Conservation (phyloP, 2,797 vertebrate genomes). For the Microctenopoma stevenorrisi region DNA sequence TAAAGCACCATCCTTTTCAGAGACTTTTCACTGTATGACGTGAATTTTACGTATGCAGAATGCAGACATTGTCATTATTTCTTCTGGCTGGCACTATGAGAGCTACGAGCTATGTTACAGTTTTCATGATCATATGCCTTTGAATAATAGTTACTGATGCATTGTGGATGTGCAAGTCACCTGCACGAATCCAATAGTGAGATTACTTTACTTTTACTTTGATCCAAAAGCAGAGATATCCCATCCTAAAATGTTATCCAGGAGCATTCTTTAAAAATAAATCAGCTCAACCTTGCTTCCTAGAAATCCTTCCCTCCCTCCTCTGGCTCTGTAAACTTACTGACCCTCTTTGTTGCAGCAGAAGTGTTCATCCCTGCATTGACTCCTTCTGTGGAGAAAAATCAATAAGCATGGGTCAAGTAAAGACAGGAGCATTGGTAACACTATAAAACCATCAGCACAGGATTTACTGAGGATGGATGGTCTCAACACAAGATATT, state of each 20-base stretch:
- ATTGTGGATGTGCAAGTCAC: background rate
- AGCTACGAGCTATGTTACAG: background rate
- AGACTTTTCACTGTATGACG: background rate
- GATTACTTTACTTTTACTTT: too few species aligned
- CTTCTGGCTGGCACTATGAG: conserved; percentile 7
- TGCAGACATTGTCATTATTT: background rate
- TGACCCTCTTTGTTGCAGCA: conserved; percentile 73
- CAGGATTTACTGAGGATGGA: conserved; percentile 49
- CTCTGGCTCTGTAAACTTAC: conserved; percentile 67
- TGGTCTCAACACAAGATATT: conserved; percentile 13
- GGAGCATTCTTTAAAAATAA: conserved; percentile 51
- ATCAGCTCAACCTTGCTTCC: conserved; percentile 27
- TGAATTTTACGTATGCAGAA: background rate
- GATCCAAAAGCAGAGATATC: conserved; percentile 25
- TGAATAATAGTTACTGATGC: background rate
- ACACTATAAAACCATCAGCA: conserved; percentile 62
- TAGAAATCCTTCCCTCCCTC: conserved; percentile 56
- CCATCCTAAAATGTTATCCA: conserved; percentile 25
- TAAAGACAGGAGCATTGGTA: conserved; percentile 62
- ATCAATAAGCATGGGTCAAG: conserved; percentile 75
- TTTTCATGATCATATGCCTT: background rate
- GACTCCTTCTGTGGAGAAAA: conserved; percentile 72
- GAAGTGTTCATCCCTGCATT: conserved; percentile 65
- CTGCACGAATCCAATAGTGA: background rate
- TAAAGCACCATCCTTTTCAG: background rate